Conservation (phyloP, 2,797 vertebrate species). For the Siniperca scherzeri region DNA sequence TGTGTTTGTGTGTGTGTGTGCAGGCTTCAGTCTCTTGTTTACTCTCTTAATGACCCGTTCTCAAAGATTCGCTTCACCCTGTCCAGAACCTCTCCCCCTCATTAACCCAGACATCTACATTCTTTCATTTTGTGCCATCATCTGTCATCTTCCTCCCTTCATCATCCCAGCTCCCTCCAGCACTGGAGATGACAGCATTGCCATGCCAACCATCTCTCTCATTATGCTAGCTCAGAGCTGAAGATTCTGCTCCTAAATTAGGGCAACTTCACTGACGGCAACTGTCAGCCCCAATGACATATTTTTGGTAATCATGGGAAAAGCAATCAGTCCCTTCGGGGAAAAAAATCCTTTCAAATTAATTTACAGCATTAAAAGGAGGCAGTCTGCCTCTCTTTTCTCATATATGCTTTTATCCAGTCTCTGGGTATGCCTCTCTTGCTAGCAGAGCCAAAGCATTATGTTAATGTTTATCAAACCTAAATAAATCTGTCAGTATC, state of each 20-base stretch:
- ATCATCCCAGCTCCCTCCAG: constrained; percentile 21
- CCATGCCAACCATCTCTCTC: constrained; percentile 28
- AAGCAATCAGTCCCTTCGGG: background rate
- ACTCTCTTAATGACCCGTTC: constrained; percentile 11
- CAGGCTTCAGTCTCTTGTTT: background rate
- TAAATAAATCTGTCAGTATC: constrained; percentile 9
- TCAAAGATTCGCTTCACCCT: constrained; percentile 19
- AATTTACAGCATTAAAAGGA: constrained; percentile 9
- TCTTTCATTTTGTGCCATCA: constrained; percentile 28
- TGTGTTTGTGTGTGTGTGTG: background rate
- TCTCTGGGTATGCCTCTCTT: background rate
- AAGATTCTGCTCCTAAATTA: constrained; percentile 33
- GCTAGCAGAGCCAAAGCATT: constrained; percentile 1
- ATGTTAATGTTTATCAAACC: constrained; percentile 20
- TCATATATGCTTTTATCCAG: background rate
- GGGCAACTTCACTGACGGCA: constrained; percentile 13
- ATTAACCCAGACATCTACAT: constrained; percentile 35
- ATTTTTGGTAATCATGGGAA: constrained; percentile 31
- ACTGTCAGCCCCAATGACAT: constrained; percentile 37
- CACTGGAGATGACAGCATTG: constrained; percentile 29
- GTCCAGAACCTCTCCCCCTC: constrained; percentile 24
- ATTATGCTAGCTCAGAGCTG: constrained; percentile 40
- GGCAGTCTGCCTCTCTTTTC: background rate
- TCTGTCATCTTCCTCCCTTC: constrained; percentile 29
- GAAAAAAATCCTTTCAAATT: constrained; percentile 1